phyloP scores from a whole-genome alignment of 1,140 invertebrate species.

The Halesus radiatus region DNA sequence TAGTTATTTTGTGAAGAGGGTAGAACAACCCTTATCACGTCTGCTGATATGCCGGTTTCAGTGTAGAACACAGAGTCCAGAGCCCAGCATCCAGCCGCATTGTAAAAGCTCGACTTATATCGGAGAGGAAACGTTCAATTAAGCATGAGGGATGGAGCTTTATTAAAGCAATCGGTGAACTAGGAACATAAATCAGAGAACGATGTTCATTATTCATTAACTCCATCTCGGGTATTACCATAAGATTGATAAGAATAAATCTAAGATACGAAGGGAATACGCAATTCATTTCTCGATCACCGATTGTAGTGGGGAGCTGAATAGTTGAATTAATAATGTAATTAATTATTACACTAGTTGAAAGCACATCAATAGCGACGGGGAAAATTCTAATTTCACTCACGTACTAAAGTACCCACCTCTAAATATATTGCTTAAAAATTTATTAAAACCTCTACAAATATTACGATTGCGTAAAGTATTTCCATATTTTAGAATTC shows the following conservation, averaged over 20 bases:
- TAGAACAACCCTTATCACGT: not conserved
- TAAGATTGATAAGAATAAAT: slow-evolving; percentile 8
- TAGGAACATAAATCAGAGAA: slow-evolving; percentile 18
- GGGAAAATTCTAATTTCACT: no score
- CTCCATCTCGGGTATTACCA: slow-evolving; percentile 22
- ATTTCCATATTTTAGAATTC: no score
- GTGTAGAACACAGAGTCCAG: not conserved
- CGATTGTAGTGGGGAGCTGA: no score
- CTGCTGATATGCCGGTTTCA: not conserved
- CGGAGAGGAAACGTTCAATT: slow-evolving; percentile 14
- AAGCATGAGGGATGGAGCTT: slow-evolving; percentile 30
- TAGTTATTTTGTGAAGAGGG: not conserved
- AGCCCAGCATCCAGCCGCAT: not conserved
- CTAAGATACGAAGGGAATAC: not conserved
- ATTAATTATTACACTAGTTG: no score
- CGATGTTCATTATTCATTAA: slow-evolving; percentile 26
- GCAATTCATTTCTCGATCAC: not conserved
- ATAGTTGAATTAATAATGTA: no score
- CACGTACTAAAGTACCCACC: no score
- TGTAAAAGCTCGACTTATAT: slow-evolving; percentile 14
- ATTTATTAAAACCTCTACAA: no score
- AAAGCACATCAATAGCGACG: no score
- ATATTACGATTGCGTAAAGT: no score
- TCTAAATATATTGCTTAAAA: no score
- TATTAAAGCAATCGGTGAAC: slow-evolving; percentile 35